These are phyloP conservation scores for Cantharis rustica DNA, from an alignment of 2,888 invertebrate genomes.

Conservation along the genomic window DNA sequence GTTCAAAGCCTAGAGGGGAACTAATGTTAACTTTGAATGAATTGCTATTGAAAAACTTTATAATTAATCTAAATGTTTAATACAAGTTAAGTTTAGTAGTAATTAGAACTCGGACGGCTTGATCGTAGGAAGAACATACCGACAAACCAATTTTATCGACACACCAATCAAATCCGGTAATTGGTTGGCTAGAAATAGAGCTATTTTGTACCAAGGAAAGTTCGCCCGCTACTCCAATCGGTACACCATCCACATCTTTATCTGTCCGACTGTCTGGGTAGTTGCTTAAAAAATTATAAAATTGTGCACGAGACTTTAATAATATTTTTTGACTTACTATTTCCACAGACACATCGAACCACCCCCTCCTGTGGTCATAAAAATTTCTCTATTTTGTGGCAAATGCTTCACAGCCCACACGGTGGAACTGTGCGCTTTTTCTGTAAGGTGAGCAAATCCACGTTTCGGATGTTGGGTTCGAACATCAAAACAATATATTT, in stretches of 20 bases:
- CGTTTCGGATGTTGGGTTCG: slow-evolving; percentile 85
- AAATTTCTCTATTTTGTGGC: slow-evolving; percentile 93
- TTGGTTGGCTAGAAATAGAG: slow-evolving; percentile 83
- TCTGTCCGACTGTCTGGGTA: slow-evolving; percentile 80
- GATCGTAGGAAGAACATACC: slow-evolving; percentile 91
- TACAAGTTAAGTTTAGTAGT: slow-evolving; percentile 85
- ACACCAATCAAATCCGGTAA: slow-evolving; percentile 91
- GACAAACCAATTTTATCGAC: slow-evolving; percentile 86
- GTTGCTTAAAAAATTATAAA: slow-evolving; percentile 57
- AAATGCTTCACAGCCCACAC: slow-evolving; percentile 88
- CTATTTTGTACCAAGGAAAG: slow-evolving; percentile 78
- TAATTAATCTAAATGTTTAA: slow-evolving; percentile 42
- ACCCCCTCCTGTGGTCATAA: slow-evolving; percentile 87
- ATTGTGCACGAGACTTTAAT: background rate
- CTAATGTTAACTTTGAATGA: too few species aligned
- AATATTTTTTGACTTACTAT: slow-evolving; percentile 70
- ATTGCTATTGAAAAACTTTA: background rate
- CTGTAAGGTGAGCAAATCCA: slow-evolving; percentile 75
- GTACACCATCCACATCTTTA: slow-evolving; percentile 72
- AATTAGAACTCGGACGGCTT: slow-evolving; percentile 82
- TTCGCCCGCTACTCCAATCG: slow-evolving; percentile 77
- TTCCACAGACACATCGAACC: slow-evolving; percentile 95
- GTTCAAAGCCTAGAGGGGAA: too few species aligned
- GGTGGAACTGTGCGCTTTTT: slow-evolving; percentile 69
- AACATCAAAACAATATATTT: slow-evolving; percentile 86